Conservation (phyloP, 2,113 vertebrate species). For the Glaucomys volans region DNA sequence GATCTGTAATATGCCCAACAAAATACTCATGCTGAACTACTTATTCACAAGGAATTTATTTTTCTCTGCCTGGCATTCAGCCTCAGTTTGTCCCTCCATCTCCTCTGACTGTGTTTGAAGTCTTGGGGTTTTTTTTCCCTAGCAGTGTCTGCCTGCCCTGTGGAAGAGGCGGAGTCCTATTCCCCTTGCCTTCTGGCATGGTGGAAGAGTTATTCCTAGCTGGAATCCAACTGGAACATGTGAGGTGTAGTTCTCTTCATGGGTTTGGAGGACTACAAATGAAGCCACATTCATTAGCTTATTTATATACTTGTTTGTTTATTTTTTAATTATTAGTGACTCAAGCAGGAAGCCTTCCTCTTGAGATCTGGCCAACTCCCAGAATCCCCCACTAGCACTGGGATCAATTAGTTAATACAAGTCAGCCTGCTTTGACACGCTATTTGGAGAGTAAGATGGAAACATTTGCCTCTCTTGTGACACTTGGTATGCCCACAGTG, state of each 20-base stretch:
- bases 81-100: background rate
- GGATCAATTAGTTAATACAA: background rate
- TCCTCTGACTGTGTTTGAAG: background rate
- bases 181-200: background rate
- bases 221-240: background rate
- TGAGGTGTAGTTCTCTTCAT: background rate
- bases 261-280: background rate
- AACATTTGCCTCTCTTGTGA: rapidly evolving
- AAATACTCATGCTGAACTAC: background rate
- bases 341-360: background rate
- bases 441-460: background rate
- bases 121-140: rapidly evolving
- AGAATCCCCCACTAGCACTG: background rate
- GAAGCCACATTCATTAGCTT: background rate
- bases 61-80: background rate
- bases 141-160: too few relatives aligned
- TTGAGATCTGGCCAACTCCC: background rate
- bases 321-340: background rate
- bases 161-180: background rate
- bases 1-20: background rate
- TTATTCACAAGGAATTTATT: background rate
- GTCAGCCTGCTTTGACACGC: background rate
- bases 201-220: background rate
- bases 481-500: background rate
- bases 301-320: too few relatives aligned